These are phyloP conservation scores for Diplodus puntazzo DNA, from an alignment of 2,797 vertebrate genomes.

Conservation along the genomic window DNA sequence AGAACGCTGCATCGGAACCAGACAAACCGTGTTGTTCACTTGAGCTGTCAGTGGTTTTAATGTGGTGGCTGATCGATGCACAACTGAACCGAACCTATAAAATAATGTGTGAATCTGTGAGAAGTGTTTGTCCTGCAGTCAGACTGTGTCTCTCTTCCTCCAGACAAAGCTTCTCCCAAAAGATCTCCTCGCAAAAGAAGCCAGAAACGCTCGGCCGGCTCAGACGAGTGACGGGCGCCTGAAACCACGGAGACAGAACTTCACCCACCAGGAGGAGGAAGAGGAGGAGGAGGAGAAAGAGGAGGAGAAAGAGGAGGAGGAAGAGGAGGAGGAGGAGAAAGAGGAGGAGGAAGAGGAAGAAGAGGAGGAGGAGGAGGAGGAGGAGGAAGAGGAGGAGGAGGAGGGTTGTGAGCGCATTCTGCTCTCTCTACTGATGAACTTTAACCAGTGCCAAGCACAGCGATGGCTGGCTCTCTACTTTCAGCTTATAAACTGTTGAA, in stretches of 20 bases:
- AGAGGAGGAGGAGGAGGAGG: neutral
- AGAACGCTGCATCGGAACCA: too few relatives aligned
- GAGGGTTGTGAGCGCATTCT: constrained; percentile 20
- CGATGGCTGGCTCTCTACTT: constrained; percentile 48
- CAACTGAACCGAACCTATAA: too few relatives aligned
- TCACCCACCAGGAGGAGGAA: constrained; percentile 11
- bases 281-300: neutral
- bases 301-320: too few relatives aligned
- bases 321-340: constrained; percentile 2
- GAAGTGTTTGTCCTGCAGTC: neutral
- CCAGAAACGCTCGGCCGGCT: constrained; percentile 96
- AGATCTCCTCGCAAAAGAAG: constrained; percentile 95
- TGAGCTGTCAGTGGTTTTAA: too few relatives aligned
- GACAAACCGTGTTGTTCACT: too few relatives aligned
- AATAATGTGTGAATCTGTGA: neutral
- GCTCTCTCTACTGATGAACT: constrained; percentile 56
- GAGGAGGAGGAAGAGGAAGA: constrained; percentile 3
- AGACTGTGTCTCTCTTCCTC: neutral
- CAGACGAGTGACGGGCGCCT: constrained; percentile 90
- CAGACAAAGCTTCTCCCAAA: constrained; percentile 97
- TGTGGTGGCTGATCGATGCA: too few relatives aligned
- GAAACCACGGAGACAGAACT: neutral
- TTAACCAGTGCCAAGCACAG: constrained; percentile 67
- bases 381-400: constrained; percentile 4
- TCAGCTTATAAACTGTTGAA: constrained; percentile 56